Conservation (phyloP, 2,113 vertebrate genomes). For the Hystrix brachyura region DNA sequence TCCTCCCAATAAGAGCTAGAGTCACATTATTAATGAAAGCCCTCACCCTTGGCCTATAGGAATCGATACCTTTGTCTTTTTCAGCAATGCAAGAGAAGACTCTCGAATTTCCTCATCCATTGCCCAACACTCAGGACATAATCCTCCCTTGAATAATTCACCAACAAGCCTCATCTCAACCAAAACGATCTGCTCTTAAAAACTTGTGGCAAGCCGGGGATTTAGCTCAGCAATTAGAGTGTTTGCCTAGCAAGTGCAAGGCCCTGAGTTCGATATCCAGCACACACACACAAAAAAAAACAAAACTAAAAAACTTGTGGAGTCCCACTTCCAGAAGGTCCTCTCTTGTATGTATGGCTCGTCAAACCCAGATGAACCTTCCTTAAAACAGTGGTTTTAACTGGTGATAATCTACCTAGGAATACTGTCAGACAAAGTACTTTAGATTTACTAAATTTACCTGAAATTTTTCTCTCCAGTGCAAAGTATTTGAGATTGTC, state of each 20-base stretch:
- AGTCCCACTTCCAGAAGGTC: not conserved
- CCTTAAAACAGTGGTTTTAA: not conserved
- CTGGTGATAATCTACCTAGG: not conserved
- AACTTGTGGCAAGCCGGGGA: no score
- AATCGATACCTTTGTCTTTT: not conserved
- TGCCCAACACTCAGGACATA: not conserved
- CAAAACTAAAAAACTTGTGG: not conserved
- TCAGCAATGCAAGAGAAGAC: not conserved
- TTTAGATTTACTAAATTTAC: not conserved
- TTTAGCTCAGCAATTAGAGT: no score
- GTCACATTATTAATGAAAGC: not conserved
- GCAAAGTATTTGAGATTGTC: not conserved
- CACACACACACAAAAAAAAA: no score
- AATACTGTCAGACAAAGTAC: not conserved
- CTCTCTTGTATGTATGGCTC: not conserved
- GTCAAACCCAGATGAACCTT: not conserved
- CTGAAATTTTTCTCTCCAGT: constrained; percentile 25
- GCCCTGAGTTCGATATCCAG: no score
- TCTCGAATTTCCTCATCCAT: not conserved
- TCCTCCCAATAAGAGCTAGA: not conserved
- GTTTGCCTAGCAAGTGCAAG: no score
- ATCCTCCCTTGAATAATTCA: not conserved
- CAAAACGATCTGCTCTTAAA: not conserved
- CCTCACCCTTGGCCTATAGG: not conserved
- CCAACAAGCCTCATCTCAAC: not conserved